A percentile compares a stretch with the other conserved stretches of the same genome.
phyloP scores from a whole-genome alignment of 2,113 vertebrate genomes.

The Anas platyrhynchos region DNA sequence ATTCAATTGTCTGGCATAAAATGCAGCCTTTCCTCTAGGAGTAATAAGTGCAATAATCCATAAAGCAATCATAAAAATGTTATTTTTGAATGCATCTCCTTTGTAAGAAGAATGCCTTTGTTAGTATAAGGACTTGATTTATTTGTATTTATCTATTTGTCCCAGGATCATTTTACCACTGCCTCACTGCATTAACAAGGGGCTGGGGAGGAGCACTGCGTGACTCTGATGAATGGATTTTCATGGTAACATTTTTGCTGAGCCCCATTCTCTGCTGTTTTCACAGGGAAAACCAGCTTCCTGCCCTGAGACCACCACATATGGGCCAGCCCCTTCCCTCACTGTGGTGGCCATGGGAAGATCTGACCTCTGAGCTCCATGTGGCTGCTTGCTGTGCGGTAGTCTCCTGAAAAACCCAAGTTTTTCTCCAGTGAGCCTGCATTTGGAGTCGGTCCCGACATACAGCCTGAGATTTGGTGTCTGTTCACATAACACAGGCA shows the following conservation, averaged over 20 bases:
- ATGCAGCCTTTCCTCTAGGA: conserved; percentile 55
- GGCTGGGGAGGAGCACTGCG: not conserved
- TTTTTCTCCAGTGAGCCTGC: not conserved
- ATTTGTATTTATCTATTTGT: conserved; percentile 42
- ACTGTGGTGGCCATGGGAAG: not conserved
- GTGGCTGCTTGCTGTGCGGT: accelerated
- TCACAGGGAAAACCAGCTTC: not conserved
- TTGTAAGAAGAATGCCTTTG: conserved; percentile 39
- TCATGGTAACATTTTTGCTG: not conserved
- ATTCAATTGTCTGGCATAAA: conserved; percentile 65
- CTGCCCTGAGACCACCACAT: not conserved
- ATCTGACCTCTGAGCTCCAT: not conserved
- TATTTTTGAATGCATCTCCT: conserved; percentile 54
- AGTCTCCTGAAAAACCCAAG: not conserved
- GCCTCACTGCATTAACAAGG: conserved; percentile 6
- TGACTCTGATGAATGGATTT: not conserved
- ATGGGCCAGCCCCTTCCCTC: not conserved
- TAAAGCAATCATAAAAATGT: conserved; percentile 57
- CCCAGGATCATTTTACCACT: conserved; percentile 17
- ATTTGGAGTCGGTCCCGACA: not conserved
- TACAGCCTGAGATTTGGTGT: not conserved
- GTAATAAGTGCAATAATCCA: conserved; percentile 58
- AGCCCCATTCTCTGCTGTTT: not conserved
- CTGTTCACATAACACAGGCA: not conserved
- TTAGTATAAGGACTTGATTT: conserved; percentile 38